These are phyloP conservation scores for Megaceryle alcyon DNA, from an alignment of 2,797 vertebrate species.

Conservation along the genomic window DNA sequence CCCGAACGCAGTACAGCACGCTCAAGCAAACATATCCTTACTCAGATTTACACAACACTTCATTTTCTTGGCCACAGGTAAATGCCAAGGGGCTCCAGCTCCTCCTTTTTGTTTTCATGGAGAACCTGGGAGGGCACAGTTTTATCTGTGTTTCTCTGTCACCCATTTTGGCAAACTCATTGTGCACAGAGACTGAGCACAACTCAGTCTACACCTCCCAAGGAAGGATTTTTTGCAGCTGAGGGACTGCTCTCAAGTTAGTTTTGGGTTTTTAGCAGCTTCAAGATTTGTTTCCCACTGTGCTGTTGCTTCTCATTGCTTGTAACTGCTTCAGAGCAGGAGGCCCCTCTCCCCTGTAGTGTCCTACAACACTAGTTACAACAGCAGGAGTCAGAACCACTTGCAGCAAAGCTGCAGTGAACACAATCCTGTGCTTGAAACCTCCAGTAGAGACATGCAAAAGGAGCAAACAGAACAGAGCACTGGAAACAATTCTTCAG, in stretches of 20 bases:
- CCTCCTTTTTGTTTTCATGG: neutral
- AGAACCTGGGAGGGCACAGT: rapidly evolving
- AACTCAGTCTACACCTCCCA: rapidly evolving
- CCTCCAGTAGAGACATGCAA: rapidly evolving
- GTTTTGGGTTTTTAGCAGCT: neutral
- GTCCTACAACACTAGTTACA: neutral
- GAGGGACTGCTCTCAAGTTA: neutral
- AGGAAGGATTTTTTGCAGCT: neutral
- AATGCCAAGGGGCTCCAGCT: neutral
- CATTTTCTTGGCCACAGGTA: too few relatives aligned
- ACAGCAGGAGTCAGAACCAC: neutral
- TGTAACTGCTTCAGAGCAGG: neutral
- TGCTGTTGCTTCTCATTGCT: neutral
- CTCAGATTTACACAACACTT: rapidly evolving
- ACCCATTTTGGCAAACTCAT: rapidly evolving
- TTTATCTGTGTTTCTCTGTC: neutral
- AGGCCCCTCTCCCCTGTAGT: too few relatives aligned
- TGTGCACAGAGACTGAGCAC: neutral
- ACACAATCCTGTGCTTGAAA: neutral
- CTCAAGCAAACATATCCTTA: neutral
- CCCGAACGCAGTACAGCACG: rapidly evolving
- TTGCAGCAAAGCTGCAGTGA: neutral
- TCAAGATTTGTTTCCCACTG: neutral
- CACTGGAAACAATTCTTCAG: neutral
- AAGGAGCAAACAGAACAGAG: neutral